Evolutionary conservation across 2,113 vertebrate species (phyloP), one percentile per base, ranked within the genome.

Genomic region (Machaerirhynchus nigripectus): DNA sequence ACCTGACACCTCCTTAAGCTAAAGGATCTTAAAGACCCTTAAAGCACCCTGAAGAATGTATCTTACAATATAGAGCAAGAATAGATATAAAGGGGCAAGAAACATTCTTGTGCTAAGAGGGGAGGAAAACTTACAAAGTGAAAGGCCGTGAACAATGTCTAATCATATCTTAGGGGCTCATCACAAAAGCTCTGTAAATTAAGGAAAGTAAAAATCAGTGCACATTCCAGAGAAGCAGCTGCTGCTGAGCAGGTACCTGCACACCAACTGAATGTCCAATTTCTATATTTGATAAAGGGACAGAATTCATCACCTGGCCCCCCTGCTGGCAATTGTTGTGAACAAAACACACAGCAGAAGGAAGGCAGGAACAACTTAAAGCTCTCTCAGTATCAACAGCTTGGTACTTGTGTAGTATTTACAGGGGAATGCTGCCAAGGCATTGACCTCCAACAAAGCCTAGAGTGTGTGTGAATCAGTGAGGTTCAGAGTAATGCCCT

Each of bases 401-500:
- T 77, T 11, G 1, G 46, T 85, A 52, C 53, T 94, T 73, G 46
- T 24, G 31, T 11, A 61, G 68, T 74, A 90, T 90, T 94, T 90
- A 77, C 61, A 68, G 60, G 50, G 85, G 56, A 80, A 74, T 23
- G 37, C 64, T 95, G 90, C 92, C 90, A 92, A 86, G 44, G 59
- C 95, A 93, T 24, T 90, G 88, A 93, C 82, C 92, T 93, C 82
- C 11, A 3, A 84, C 71, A 81, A 93, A 94, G 84, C 82, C 5
- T 3, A 22, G n/a, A 84, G 75, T 46, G 85, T 79, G 85, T 79
- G 71, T 74, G 75, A 92, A 95, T 90, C 52, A 16, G 47, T 70
- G 71, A 94, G 71, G 83, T 93, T 89, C 82, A 75, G 75, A 59
- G 80, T 63, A 94, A 95, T 90, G 71, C 71, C 56, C 83, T 89